Evolutionary conservation across 1,140 invertebrate genomes (phyloP).

Genomic region (Heterodera schachtii): DNA sequence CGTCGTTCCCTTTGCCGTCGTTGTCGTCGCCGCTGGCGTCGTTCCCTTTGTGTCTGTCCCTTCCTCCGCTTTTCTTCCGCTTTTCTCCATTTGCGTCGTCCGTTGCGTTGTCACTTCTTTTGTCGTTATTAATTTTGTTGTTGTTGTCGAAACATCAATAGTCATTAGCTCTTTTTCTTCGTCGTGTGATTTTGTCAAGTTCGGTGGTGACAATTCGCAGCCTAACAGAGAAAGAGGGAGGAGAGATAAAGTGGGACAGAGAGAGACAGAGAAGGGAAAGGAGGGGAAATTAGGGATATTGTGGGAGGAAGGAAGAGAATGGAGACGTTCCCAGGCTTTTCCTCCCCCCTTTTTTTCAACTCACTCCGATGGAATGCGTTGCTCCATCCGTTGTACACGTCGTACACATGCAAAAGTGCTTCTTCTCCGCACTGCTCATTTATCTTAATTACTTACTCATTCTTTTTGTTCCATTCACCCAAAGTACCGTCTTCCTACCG

Average conservation of each 20-base stretch:
- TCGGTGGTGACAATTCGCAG: background rate
- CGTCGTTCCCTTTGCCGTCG: background rate
- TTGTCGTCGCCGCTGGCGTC: background rate
- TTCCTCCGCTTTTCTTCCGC: background rate
- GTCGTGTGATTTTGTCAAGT: background rate
- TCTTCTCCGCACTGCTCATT: constrained; percentile 54
- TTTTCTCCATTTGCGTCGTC: background rate
- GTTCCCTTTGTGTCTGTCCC: background rate
- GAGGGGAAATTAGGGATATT: no score
- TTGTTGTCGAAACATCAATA: no score
- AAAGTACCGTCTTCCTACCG: constrained; percentile 8
- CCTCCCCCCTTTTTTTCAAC: background rate
- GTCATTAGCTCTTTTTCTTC: background rate
- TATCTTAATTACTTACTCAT: background rate
- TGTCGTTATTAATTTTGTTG: no score
- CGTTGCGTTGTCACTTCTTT: background rate
- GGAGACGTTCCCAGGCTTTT: no score
- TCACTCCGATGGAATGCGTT: constrained; percentile 18
- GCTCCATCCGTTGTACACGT: constrained; percentile 56
- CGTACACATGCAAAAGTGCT: constrained; percentile 61
- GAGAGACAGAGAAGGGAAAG: background rate
- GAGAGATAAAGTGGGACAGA: background rate
- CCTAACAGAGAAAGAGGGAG: background rate
- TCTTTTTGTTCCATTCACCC: no score
- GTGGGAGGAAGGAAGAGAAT: no score